Conservation (phyloP, 2,888 invertebrate genomes). For the Drosophila flavopinicola region DNA sequence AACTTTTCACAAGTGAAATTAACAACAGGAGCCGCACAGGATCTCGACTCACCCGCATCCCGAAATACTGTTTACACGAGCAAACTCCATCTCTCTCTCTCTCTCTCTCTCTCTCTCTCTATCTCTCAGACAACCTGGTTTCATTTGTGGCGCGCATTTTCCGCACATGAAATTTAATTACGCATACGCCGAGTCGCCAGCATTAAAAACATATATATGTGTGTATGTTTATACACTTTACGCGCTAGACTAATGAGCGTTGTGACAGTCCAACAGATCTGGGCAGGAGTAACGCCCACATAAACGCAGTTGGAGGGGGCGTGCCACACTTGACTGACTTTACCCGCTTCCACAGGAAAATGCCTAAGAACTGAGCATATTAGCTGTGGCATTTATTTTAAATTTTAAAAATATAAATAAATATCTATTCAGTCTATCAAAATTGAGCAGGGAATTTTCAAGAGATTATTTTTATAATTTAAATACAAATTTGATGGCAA, state of each 20-base stretch:
- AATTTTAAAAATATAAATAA: neutral
- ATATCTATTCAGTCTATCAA: neutral
- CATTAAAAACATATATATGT: slow-evolving; percentile 36
- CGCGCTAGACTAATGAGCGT: slow-evolving; percentile 68
- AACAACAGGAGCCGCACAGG: slow-evolving; percentile 1
- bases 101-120: neutral
- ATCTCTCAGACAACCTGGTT: slow-evolving; percentile 53
- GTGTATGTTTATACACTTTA: neutral
- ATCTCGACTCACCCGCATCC: slow-evolving; percentile 15
- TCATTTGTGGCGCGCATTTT: slow-evolving; percentile 38
- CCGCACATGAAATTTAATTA: slow-evolving; percentile 70
- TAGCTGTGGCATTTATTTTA: neutral
- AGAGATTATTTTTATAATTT: no score
- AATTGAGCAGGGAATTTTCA: no score
- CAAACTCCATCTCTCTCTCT: neutral
- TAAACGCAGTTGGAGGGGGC: slow-evolving; percentile 31
- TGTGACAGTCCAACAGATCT: slow-evolving; percentile 28
- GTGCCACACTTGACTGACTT: slow-evolving; percentile 43
- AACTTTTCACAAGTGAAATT: slow-evolving; percentile 52
- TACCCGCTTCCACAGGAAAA: slow-evolving; percentile 1
- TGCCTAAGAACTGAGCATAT: slow-evolving; percentile 17
- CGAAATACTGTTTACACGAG: slow-evolving; percentile 18
- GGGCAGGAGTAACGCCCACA: slow-evolving; percentile 28
- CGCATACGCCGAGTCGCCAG: slow-evolving; percentile 58
- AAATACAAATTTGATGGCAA: no score